Evolutionary conservation across 2,888 invertebrate species (phyloP), one percentile per base, ranked within the genome.

Genomic region (Agrotis puta): DNA sequence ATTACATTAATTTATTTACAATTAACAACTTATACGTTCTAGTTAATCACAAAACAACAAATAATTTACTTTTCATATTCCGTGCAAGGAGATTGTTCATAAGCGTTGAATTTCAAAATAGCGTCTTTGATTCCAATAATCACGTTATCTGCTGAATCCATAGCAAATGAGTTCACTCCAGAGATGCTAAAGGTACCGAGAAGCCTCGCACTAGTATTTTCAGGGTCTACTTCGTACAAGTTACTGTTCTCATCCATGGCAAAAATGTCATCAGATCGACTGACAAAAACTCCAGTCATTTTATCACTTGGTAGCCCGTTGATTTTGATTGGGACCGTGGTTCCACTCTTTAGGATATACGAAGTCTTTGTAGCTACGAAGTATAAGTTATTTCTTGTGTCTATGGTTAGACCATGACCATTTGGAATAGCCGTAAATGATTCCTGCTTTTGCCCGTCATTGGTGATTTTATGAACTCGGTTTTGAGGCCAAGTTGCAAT

Each of bases 401-500:
- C 96, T 16, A 95, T 83, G 0, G 93, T 95, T 11, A 96, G 69
- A 0, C 95, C 95, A 57, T 96, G 95, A 0, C 96, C 96, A 18
- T 95, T 95, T 0, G 95, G 94, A 14, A 96, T 94, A 0, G 90
- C 85, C 0, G 92, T 27, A 54, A 94, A 95, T 1, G 87, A 77
- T 57, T 95, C 95, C 51, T 90, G 90, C 18, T 90, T 92, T 39
- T 92, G 91, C 0, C 95, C 95, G 0, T 93, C 91, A 39, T 92
- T 93, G 0, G 92, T 92, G 2, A 96, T 92, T 67, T 90, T 94
- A 20, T 93, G 93, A 0, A 96, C 96, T 16, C 94, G 84, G 72
- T 96, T 95, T 51, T 95, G 95, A 0, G 96, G 96, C 94, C 95
- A 96, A 0, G 96, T 96, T 0, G 95, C 95, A 68, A 95, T 92